Percentiles rank a stretch among this genome's conserved stretches.
Conservation (phyloP, 1,140 invertebrate genomes). For the Drosophila punjabiensis region DNA sequence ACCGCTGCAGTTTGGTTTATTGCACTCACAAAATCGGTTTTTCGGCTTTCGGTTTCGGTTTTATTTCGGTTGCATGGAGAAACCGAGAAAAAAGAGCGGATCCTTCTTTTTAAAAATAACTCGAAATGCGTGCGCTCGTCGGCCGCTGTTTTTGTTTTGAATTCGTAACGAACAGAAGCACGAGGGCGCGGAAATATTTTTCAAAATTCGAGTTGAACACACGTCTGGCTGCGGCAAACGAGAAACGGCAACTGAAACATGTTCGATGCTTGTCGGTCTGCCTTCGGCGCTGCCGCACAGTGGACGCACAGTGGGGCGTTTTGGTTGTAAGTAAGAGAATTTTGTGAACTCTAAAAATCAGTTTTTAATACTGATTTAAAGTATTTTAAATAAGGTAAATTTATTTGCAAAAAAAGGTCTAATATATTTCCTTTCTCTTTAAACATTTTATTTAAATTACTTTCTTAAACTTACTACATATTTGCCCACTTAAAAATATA, state of each 20-base stretch:
- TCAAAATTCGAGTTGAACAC: constrained; percentile 3
- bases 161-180: constrained; percentile 69
- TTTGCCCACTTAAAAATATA: background rate
- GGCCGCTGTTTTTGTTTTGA: constrained; percentile 60
- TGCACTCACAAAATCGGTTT: constrained; percentile 60
- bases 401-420: background rate
- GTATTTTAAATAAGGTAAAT: background rate
- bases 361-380: background rate
- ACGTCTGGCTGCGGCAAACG: constrained; percentile 47
- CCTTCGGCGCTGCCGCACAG: background rate
- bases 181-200: constrained; percentile 27
- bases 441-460: background rate
- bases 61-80: constrained; percentile 58
- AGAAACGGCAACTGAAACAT: constrained; percentile 41
- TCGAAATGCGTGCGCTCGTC: constrained; percentile 55
- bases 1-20: constrained; percentile 68
- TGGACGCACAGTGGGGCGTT: constrained; percentile 11
- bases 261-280: constrained; percentile 4
- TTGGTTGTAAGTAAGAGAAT: background rate
- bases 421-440: no score
- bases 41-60: constrained; percentile 35
- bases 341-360: background rate
- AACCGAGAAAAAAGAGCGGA: constrained; percentile 34
- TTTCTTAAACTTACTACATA: background rate
- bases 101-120: constrained; percentile 69